phyloP scores from a whole-genome alignment of 2,113 vertebrate species.

The Actenoides hombroni region DNA sequence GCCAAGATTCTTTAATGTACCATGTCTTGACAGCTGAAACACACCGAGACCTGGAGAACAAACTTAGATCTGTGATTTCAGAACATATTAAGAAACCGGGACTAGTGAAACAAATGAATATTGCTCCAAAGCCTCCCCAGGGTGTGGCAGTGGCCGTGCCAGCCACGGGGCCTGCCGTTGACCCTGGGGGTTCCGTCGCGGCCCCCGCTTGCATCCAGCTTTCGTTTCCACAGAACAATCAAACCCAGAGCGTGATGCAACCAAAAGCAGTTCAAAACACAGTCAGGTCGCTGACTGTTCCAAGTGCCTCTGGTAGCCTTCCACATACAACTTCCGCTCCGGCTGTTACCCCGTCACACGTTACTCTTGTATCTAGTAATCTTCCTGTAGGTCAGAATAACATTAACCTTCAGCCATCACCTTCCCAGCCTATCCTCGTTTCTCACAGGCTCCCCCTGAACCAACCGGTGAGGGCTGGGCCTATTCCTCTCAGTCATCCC shows the following conservation, averaged over 20 bases:
- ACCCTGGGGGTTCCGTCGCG: neutral
- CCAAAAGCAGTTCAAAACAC: slow-evolving; percentile 33
- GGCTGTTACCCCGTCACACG: slow-evolving; percentile 22
- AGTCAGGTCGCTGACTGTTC: neutral
- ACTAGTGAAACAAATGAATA: slow-evolving; percentile 61
- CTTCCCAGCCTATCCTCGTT: slow-evolving; percentile 73
- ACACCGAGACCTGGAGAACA: slow-evolving; percentile 86
- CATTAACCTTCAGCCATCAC: slow-evolving; percentile 54
- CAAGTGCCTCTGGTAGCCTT: slow-evolving; percentile 58
- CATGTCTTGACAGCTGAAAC: slow-evolving; percentile 88
- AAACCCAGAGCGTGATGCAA: slow-evolving; percentile 58
- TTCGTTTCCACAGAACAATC: slow-evolving; percentile 67
- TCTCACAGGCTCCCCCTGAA: slow-evolving; percentile 75
- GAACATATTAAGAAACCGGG: slow-evolving; percentile 76
- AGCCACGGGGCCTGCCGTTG: neutral
- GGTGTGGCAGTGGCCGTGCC: neutral
- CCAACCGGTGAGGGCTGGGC: slow-evolving; percentile 66
- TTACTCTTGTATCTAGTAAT: slow-evolving; percentile 77
- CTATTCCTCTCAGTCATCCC: slow-evolving; percentile 71
- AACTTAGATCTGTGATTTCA: slow-evolving; percentile 84
- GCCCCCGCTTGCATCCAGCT: slow-evolving; percentile 66
- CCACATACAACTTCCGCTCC: slow-evolving; percentile 51
- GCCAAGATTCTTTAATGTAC: slow-evolving; percentile 88
- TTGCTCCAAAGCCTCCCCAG: slow-evolving; percentile 75
- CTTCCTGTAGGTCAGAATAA: slow-evolving; percentile 72